A percentile compares a stretch with the other conserved stretches of the same genome.
Evolutionary conservation across 2,888 invertebrate species (phyloP).

Genomic region (Morpho deidamia): DNA sequence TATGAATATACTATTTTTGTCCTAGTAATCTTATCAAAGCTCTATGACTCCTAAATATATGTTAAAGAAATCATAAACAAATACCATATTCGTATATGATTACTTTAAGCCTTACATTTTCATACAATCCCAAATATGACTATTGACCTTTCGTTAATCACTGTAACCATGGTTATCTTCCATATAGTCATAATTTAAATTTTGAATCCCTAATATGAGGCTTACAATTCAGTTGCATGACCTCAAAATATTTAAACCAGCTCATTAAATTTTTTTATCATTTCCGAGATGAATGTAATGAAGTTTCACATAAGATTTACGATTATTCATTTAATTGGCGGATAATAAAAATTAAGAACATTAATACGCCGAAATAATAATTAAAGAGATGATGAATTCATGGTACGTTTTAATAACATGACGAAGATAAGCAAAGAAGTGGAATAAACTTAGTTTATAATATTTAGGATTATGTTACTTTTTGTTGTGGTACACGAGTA

Average conservation of each 20-base stretch:
- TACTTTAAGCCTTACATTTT: neutral
- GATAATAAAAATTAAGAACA: conserved; percentile 7
- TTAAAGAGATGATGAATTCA: no score
- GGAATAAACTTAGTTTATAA: no score
- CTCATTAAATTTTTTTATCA: conserved; percentile 8
- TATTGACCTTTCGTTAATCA: neutral
- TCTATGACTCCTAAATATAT: no score
- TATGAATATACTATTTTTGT: no score
- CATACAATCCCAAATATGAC: neutral
- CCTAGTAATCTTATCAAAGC: no score
- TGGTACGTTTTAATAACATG: no score
- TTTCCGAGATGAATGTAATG: conserved; percentile 10
- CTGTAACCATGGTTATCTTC: neutral
- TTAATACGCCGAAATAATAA: neutral
- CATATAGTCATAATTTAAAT: conserved; percentile 7
- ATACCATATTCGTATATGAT: neutral
- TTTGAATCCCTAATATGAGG: conserved; percentile 3
- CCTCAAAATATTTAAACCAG: conserved; percentile 5
- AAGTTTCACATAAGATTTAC: conserved; percentile 12
- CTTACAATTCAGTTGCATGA: neutral
- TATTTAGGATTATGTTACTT: no score
- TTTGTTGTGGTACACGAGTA: no score
- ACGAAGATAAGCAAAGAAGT: no score
- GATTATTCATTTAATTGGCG: neutral
- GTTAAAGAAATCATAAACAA: no score